phyloP scores from a whole-genome alignment of 2,797 vertebrate species.

The Stomatorhinus walkeri region DNA sequence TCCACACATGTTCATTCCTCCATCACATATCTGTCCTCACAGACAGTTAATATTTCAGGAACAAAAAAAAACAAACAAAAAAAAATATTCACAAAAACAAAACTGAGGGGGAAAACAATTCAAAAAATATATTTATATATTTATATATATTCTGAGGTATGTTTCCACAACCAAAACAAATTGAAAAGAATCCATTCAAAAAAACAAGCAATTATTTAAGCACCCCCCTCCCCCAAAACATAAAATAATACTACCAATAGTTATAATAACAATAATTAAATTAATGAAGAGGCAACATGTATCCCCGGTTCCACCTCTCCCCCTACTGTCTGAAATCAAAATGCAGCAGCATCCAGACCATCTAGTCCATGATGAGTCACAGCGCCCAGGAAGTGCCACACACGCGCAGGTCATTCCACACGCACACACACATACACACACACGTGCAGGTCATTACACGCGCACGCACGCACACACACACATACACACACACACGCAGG shows the following conservation, averaged over 20 bases:
- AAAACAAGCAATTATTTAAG: constrained; percentile 54
- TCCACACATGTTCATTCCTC: not conserved
- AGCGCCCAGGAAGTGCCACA: constrained; percentile 36
- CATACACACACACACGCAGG: not conserved
- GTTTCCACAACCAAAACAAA: constrained; percentile 58
- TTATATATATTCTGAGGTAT: constrained; percentile 70
- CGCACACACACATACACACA: not conserved
- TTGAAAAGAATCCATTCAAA: constrained; percentile 35
- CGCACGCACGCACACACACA: not conserved
- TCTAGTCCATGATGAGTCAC: constrained; percentile 45
- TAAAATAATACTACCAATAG: constrained; percentile 50
- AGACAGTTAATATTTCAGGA: constrained; percentile 5
- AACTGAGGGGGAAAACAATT: constrained; percentile 47
- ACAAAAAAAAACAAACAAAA: constrained; percentile 5
- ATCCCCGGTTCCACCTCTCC: constrained; percentile 34
- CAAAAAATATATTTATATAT: constrained; percentile 69
- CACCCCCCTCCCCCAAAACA: constrained; percentile 22
- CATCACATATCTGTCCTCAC: not conserved
- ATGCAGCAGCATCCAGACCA: constrained; percentile 34
- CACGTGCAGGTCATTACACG: not conserved
- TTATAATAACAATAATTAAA: constrained; percentile 43
- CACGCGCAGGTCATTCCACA: not conserved
- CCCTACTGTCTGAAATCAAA: constrained; percentile 31
- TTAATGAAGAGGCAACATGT: constrained; percentile 40
- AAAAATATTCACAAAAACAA: constrained; percentile 37